A percentile compares a stretch with the other conserved stretches of the same genome.
Conservation (phyloP, 2,113 vertebrate genomes). For the Montifringilla adamsi region DNA sequence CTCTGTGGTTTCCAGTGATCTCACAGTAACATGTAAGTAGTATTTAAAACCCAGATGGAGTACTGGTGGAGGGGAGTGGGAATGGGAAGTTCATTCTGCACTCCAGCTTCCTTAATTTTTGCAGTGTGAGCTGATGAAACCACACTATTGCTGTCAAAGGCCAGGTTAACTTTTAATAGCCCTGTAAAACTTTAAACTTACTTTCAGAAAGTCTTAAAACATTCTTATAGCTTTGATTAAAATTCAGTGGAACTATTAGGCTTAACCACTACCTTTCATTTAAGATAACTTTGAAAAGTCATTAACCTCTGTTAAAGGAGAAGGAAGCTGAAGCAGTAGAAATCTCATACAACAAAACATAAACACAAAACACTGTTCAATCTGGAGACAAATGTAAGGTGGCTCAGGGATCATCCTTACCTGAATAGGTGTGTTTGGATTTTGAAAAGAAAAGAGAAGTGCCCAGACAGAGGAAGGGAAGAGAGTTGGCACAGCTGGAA, state of each 20-base stretch:
- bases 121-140: not conserved
- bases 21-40: not conserved
- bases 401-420: not conserved
- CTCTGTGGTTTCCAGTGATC: not conserved
- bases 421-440: not conserved
- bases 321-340: not conserved
- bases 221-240: constrained; percentile 44
- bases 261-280: constrained; percentile 22
- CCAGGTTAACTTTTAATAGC: constrained; percentile 63
- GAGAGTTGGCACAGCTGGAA: not conserved
- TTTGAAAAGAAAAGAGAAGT: not conserved
- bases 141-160: constrained; percentile 38
- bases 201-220: constrained; percentile 46
- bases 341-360: not conserved
- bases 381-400: not conserved
- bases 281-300: constrained; percentile 11
- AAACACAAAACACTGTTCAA: not conserved
- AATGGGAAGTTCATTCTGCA: not conserved
- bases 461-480: not conserved
- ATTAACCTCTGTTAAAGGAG: constrained; percentile 3
- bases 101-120: constrained; percentile 1
- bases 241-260: constrained; percentile 12
- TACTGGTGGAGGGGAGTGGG: not conserved
- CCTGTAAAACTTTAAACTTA: constrained; percentile 62
- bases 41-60: not conserved